Evolutionary conservation across 1,140 invertebrate species (phyloP).

Genomic region (Bombus vancouverensis): DNA sequence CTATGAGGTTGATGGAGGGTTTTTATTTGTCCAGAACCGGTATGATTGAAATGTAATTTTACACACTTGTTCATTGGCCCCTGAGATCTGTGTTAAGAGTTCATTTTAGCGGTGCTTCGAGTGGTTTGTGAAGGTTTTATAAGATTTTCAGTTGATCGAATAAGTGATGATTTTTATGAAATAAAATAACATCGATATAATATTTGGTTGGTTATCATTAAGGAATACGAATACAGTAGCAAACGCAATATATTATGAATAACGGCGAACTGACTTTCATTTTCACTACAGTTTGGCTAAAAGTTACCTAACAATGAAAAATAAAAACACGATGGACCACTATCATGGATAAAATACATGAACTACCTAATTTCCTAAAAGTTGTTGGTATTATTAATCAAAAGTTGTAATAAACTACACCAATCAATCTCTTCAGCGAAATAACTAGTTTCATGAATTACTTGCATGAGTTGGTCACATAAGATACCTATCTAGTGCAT

Average conservation of each 20-base stretch:
- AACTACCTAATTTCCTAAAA: not conserved
- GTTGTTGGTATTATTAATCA: too few relatives aligned
- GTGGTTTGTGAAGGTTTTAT: not conserved
- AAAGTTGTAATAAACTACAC: too few relatives aligned
- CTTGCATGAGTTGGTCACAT: not conserved
- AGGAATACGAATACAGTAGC: not conserved
- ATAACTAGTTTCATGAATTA: too few relatives aligned
- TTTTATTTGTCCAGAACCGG: slow-evolving; percentile 3
- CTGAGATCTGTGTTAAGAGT: slow-evolving; percentile 3
- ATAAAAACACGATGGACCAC: not conserved
- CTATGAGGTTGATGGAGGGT: not conserved
- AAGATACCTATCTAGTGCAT: not conserved
- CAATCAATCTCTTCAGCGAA: too few relatives aligned
- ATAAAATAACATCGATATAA: not conserved
- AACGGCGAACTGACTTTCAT: not conserved
- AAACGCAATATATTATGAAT: not conserved
- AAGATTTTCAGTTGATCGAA: not conserved
- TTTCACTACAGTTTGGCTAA: not conserved
- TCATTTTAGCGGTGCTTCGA: slow-evolving; percentile 3
- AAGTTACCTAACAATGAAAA: not conserved
- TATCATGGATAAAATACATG: not conserved
- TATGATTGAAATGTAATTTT: slow-evolving; percentile 3
- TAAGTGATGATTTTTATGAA: not conserved
- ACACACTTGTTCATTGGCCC: not conserved
- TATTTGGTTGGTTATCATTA: not conserved